phyloP scores from a whole-genome alignment of 2,113 vertebrate genomes.

The Pedionomus torquatus region DNA sequence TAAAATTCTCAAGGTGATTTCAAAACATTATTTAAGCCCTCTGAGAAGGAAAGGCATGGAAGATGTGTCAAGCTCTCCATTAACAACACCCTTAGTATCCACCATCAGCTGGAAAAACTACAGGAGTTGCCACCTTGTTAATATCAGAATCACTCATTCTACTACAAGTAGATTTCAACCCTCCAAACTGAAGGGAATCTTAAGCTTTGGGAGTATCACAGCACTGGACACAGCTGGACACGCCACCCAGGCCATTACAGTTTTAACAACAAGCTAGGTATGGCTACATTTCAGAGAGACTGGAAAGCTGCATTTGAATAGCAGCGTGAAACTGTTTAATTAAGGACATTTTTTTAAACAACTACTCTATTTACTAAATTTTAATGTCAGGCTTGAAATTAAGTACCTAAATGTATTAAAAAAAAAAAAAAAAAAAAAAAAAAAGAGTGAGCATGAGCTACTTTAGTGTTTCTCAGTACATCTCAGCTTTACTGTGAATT shows the following conservation, averaged over 20 bases:
- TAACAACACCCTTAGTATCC: background rate
- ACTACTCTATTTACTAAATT: slow-evolving; percentile 44
- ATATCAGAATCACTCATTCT: slow-evolving; percentile 15
- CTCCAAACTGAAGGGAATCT: background rate
- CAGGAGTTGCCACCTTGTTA: background rate
- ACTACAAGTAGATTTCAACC: slow-evolving; percentile 6
- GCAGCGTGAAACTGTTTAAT: background rate
- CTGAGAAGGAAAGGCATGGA: background rate
- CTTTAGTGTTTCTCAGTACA: background rate
- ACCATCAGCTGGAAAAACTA: background rate
- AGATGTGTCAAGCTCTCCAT: background rate
- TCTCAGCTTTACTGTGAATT: background rate
- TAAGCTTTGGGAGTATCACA: slow-evolving; percentile 7
- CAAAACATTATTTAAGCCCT: slow-evolving; percentile 2
- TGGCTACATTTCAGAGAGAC: background rate
- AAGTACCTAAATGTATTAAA: slow-evolving; percentile 35
- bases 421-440: background rate
- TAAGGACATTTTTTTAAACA: slow-evolving; percentile 33
- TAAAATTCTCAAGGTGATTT: background rate
- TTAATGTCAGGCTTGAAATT: slow-evolving; percentile 53
- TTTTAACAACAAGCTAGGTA: background rate
- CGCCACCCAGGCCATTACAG: background rate
- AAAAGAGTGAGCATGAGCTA: background rate
- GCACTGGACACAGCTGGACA: background rate
- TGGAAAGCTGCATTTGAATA: background rate